phyloP scores from a whole-genome alignment of 1,140 invertebrate genomes.

The Aphelenchoides besseyi region DNA sequence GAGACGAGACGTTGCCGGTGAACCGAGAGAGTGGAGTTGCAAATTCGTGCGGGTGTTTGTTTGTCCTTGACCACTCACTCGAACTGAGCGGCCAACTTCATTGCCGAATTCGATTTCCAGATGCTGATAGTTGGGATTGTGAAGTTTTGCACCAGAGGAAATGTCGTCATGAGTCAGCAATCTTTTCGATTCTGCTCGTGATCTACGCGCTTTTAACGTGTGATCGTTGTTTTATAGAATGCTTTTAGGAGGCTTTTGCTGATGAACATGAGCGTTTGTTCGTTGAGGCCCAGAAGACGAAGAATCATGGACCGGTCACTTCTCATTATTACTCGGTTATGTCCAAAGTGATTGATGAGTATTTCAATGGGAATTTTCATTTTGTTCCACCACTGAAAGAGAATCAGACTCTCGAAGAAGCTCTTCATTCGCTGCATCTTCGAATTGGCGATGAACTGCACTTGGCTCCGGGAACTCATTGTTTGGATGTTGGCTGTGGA shows the following conservation, averaged over 20 bases:
- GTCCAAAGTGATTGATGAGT: conserved; percentile 60
- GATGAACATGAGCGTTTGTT: conserved; percentile 53
- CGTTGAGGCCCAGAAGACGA: conserved; percentile 43
- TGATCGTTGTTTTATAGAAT: too few species aligned
- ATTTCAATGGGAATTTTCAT: conserved; percentile 62
- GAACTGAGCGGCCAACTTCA: background rate
- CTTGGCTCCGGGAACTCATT: conserved; percentile 36
- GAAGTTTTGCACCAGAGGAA: too few species aligned
- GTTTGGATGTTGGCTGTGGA: conserved; percentile 60
- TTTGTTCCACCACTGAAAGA: conserved; percentile 54
- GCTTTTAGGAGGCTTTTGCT: conserved; percentile 50
- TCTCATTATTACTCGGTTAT: conserved; percentile 62
- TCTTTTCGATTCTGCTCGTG: too few species aligned
- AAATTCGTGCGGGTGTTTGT: background rate
- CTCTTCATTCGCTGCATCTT: conserved; percentile 38
- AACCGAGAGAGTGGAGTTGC: too few species aligned
- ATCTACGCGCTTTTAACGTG: too few species aligned
- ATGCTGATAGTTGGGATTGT: too few species aligned
- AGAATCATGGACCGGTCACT: conserved; percentile 54
- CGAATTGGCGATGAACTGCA: conserved; percentile 52
- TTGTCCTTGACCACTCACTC: background rate
- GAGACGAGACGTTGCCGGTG: background rate
- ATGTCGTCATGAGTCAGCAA: too few species aligned
- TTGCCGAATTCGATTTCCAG: too few species aligned
- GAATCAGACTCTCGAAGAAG: conserved; percentile 41